phyloP scores from a whole-genome alignment of 1,140 invertebrate species.

The Hycleus cichorii region DNA sequence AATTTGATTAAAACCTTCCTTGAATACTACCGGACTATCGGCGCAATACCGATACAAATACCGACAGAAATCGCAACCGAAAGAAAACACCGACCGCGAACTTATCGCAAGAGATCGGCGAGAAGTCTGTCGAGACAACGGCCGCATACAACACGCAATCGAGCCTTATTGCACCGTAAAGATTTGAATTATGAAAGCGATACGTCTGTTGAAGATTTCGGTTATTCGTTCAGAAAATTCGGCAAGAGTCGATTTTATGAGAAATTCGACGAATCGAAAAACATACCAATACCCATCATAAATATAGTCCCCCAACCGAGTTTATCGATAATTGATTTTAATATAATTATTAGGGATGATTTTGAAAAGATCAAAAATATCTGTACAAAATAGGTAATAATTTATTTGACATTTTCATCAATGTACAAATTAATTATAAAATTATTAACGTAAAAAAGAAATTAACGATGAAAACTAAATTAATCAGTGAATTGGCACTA shows the following conservation, averaged over 20 bases:
- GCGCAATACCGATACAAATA: constrained; percentile 55
- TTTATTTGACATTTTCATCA: constrained; percentile 4
- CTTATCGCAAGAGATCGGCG: constrained; percentile 45
- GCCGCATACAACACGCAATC: constrained; percentile 48
- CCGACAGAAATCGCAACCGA: constrained; percentile 45
- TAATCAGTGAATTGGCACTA: background rate
- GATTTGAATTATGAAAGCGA: constrained; percentile 51
- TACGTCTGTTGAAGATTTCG: constrained; percentile 41
- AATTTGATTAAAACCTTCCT: constrained; percentile 68
- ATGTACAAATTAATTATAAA: constrained; percentile 3
- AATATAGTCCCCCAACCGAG: constrained; percentile 48
- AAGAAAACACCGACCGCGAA: constrained; percentile 41
- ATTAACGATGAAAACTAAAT: background rate
- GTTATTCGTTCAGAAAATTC: constrained; percentile 24
- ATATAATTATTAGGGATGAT: constrained; percentile 52
- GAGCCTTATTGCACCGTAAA: constrained; percentile 51
- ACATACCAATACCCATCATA: constrained; percentile 29
- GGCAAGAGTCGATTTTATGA: constrained; percentile 26
- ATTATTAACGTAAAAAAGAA: background rate
- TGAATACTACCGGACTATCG: constrained; percentile 72
- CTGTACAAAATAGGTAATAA: constrained; percentile 17
- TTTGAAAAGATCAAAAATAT: constrained; percentile 23
- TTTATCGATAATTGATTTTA: constrained; percentile 65
- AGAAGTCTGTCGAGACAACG: constrained; percentile 46
- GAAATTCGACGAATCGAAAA: constrained; percentile 20